Conservation (phyloP, 2,888 invertebrate genomes). For the Axea sp. region DNA sequence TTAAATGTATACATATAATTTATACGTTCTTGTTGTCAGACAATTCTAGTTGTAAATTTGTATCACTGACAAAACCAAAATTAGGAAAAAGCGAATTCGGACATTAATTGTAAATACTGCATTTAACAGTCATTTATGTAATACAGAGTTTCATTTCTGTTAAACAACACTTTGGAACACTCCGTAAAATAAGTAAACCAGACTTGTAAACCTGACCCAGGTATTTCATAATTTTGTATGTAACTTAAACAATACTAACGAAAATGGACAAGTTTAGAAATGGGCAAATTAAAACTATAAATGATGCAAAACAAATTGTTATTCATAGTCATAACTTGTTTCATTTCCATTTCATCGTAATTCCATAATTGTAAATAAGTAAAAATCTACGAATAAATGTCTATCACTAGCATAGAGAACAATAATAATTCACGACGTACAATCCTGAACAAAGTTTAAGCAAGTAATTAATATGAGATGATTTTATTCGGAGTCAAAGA, state of each 20-base stretch:
- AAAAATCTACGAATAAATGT: slow-evolving; percentile 41
- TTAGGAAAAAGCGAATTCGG: too few species aligned
- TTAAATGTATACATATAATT: too few species aligned
- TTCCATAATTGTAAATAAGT: slow-evolving; percentile 34
- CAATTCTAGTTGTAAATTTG: too few species aligned
- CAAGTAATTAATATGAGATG: slow-evolving; percentile 39
- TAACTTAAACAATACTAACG: background rate
- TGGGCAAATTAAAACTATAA: too few species aligned
- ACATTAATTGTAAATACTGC: too few species aligned
- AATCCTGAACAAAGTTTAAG: slow-evolving; percentile 50
- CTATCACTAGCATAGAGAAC: slow-evolving; percentile 34
- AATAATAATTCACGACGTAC: slow-evolving; percentile 52
- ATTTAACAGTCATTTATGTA: too few species aligned
- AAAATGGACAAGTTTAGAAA: too few species aligned
- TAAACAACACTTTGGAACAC: slow-evolving; percentile 18
- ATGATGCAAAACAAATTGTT: background rate
- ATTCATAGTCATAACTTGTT: too few species aligned
- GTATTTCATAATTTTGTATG: slow-evolving; percentile 43
- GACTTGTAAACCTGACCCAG: slow-evolving; percentile 1
- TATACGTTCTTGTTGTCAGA: too few species aligned
- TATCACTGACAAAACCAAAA: too few species aligned
- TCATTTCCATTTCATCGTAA: background rate
- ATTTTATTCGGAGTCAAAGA: slow-evolving; percentile 27
- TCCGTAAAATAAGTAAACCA: slow-evolving; percentile 8
- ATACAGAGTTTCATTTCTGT: slow-evolving; percentile 10